Base-by-base conservation (phyloP, 2,888 invertebrate genomes). In the Tenthredo livida region DNA sequence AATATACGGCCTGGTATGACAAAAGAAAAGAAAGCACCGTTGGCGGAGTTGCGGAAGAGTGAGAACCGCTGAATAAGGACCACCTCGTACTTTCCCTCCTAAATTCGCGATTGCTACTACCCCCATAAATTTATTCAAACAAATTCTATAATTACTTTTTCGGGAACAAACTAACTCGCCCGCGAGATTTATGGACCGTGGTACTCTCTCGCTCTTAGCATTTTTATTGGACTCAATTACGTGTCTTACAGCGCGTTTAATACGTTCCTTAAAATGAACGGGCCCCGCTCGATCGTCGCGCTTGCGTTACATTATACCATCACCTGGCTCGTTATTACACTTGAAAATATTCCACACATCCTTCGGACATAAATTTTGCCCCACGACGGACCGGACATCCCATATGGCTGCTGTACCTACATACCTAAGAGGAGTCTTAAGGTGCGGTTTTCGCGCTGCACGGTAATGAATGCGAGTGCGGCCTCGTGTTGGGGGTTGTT, bases 141-240 rank as follows among this genome's bases (percentile, higher is more conserved):
- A 92, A 92, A 92, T 92, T 92, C 91, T 91, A 91, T 92, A 92
- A 92, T 92, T 92, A 92, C 92, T 91, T 92, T 91, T 91, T 90
- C 90, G 87, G 85, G 85, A 86, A 70, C 84, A 75, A 84, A 85
- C 88, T 87, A 87, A 86, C 86, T 85, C 85, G 75, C 85, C 80
- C 86, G 47, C 21, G 86, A 90, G 90, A 91, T 91, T 91, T 91
- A 91, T 90, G 85, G 86, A 67, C 84, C 85, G 65, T 75, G 84
- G 37, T 61, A 25, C 70, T 83, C 17, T 43, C 67, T 70, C 54
- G 54, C 70, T 70, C 83, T 83, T 83, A 70, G 83, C 83, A 83
- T 83, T 83, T 83, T 83, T 83, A 65, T 83, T 70, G 67, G 83
- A 83, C 83, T 17, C 83, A 70, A 83, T 83, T 83, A 83, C 80